These are phyloP conservation scores for Balaenoptera acutorostrata DNA, from an alignment of 2,113 vertebrate genomes.

Conservation along the genomic window DNA sequence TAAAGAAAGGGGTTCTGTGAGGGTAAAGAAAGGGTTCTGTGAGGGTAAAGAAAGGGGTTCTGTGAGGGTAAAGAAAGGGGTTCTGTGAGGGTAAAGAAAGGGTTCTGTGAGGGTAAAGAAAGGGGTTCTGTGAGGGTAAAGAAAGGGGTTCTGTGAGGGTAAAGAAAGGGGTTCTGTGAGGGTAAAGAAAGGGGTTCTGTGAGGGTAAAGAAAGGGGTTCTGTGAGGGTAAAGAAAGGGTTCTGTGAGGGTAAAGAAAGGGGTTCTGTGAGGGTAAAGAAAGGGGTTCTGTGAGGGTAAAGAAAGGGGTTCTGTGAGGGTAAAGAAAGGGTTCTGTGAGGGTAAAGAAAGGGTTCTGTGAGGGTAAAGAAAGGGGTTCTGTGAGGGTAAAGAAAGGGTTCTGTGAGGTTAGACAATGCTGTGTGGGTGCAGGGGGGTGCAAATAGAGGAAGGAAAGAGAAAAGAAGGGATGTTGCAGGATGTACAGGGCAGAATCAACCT, in stretches of 20 bases:
- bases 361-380: background rate
- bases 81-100: background rate
- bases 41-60: background rate
- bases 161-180: background rate
- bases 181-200: background rate
- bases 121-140: background rate
- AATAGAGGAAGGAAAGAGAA: background rate
- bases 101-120: background rate
- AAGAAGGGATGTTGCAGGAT: rapidly evolving
- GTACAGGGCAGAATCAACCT: background rate
- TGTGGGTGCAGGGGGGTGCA: rapidly evolving
- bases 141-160: background rate
- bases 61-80: background rate
- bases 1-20: background rate
- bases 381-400: background rate
- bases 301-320: background rate
- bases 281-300: background rate
- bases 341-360: background rate
- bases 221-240: background rate
- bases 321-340: background rate
- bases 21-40: background rate
- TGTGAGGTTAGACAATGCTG: background rate
- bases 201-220: background rate
- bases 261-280: too few relatives aligned
- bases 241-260: background rate